Evolutionary conservation across 2,797 vertebrate genomes (phyloP), one percentile per base, ranked within the genome.

Genomic region (Nannoperca obscura): DNA sequence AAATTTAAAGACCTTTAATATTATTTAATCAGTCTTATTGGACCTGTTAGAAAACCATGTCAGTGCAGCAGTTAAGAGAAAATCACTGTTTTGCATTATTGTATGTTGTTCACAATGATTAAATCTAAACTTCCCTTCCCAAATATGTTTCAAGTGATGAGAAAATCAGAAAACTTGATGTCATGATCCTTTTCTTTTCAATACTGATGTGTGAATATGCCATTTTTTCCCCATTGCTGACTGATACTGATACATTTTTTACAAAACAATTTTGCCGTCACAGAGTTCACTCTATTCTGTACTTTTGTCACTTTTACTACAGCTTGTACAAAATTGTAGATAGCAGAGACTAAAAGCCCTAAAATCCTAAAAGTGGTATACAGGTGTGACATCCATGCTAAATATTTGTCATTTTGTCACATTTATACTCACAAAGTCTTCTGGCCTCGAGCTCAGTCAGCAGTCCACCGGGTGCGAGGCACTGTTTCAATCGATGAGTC

Each of bases 401-500:
- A 70, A 82, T 46, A 74, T 47, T 22, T n/a, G 50, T 44, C 46
- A 24, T 34, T 6, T 27, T 50, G 27, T 73, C 63, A 50, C 17
- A 40, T 78, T 80, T 53, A 47, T 94, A 93, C 93, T 94, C 87
- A 93, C 89, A 19, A 76, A 19, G 80, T 63, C 7, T 47, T 68
- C 27, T 30, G 5, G 40, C 61, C 63, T 71, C 14, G 0, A 59
- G 67, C 54, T 71, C 64, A 70, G 78, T 9, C 69, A 38, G 77
- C 19, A 7, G 60, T 67, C 78, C 72, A 46, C 69, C 14, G 61
- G 60, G 55, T 36, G 71, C 78, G 50, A 75, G 54, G 22, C 50
- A 9, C 53, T 22, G 78, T 58, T 81, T 65, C 67, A 65, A 40
- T 73, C 1, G 36, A 20, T 59, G 78, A 44, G 27, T 80, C 73